Evolutionary conservation across 1,140 invertebrate genomes (phyloP).

Genomic region (Zaprionus ornatus): DNA sequence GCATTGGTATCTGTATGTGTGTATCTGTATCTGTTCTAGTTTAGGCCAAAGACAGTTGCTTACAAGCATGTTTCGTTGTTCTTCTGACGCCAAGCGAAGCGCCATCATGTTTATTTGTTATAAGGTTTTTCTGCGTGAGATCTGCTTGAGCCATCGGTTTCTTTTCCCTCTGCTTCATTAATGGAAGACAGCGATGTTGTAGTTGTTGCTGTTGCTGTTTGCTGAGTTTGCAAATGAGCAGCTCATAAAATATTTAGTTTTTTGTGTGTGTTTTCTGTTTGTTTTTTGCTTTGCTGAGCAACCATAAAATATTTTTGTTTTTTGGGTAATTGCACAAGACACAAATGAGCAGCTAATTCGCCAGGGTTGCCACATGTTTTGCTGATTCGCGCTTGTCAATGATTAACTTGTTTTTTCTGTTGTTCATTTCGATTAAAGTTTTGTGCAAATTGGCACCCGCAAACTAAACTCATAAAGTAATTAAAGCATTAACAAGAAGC

Average conservation of each 20-base stretch:
- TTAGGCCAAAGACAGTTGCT: conserved; percentile 72
- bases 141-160: conserved; percentile 8
- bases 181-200: conserved; percentile 32
- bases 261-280: conserved; percentile 1
- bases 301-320: conserved; percentile 28
- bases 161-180: conserved; percentile 32
- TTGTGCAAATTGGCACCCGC: neutral
- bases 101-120: conserved; percentile 63
- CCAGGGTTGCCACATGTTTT: conserved; percentile 27
- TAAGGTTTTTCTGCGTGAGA: conserved; percentile 18
- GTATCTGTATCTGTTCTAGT: conserved; percentile 62
- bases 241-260: conserved; percentile 25
- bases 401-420: neutral
- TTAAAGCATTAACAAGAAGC: neutral
- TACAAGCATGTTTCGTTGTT: conserved; percentile 78
- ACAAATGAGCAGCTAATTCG: conserved; percentile 30
- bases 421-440: neutral
- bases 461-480: neutral
- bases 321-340: conserved; percentile 44
- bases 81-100: conserved; percentile 32
- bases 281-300: conserved; percentile 16
- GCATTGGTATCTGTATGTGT: conserved; percentile 30
- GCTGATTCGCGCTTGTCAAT: neutral
- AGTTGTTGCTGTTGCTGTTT: conserved; percentile 10
- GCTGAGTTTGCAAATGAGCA: conserved; percentile 38